Evolutionary conservation across 2,888 invertebrate genomes (phyloP).

Genomic region (Cosmia pyralina): DNA sequence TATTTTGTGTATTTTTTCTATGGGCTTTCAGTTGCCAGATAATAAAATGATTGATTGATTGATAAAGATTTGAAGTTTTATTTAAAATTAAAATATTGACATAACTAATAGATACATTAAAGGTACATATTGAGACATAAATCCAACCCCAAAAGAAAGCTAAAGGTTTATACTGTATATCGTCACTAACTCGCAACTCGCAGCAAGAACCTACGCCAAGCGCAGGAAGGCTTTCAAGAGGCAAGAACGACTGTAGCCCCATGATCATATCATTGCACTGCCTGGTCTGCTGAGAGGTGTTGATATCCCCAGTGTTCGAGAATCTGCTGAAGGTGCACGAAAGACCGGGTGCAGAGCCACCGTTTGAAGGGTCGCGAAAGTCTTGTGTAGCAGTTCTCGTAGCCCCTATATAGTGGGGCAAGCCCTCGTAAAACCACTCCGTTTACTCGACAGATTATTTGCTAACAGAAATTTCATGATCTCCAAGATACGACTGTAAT

Average conservation of each 20-base stretch:
- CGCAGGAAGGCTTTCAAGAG: too few species aligned
- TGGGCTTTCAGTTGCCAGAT: too few species aligned
- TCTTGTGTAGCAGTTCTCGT: neutral
- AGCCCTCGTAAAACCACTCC: too few species aligned
- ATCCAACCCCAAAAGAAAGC: neutral
- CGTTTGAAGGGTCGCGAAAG: neutral
- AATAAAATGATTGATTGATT: too few species aligned
- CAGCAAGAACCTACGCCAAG: too few species aligned
- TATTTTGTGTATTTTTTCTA: too few species aligned
- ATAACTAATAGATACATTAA: neutral
- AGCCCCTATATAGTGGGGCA: neutral
- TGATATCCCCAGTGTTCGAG: neutral
- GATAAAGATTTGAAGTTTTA: neutral
- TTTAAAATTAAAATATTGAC: neutral
- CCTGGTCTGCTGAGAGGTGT: neutral
- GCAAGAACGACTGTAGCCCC: neutral
- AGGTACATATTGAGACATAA: neutral
- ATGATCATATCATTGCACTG: too few species aligned
- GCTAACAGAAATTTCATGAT: neutral
- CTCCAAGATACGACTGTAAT: neutral
- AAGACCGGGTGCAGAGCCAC: too few species aligned
- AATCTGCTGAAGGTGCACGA: neutral
- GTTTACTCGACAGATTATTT: neutral
- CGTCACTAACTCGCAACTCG: neutral
- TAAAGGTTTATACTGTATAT: neutral